Conservation (phyloP, 2,113 vertebrate species). For the Phyllostomus hastatus region DNA sequence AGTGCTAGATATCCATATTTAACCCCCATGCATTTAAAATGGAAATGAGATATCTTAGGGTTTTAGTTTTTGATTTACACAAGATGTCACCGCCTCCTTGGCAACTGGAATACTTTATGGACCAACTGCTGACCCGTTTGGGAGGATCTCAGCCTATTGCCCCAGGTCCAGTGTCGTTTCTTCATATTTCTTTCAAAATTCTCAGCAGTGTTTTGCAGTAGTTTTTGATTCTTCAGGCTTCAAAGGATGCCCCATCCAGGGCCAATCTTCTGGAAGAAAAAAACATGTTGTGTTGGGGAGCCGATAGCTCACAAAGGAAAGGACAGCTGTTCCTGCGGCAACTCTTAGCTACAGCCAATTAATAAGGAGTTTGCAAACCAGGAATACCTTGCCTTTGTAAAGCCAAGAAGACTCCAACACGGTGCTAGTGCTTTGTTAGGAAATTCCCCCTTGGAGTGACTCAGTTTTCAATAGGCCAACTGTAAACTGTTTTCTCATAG, state of each 20-base stretch:
- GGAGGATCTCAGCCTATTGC: neutral
- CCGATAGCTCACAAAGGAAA: neutral
- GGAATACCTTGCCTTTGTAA: neutral
- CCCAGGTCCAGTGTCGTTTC: neutral
- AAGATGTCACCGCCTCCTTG: constrained; percentile 3
- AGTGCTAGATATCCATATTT: constrained; percentile 42
- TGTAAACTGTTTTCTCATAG: neutral
- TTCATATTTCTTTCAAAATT: constrained; percentile 56
- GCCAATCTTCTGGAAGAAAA: neutral
- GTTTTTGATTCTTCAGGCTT: constrained; percentile 47
- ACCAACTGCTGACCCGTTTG: constrained; percentile 26
- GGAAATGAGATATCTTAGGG: constrained; percentile 57
- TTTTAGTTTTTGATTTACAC: constrained; percentile 50
- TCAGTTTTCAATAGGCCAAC: neutral
- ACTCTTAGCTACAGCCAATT: neutral
- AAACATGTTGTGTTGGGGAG: neutral
- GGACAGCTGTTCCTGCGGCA: neutral
- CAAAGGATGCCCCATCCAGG: neutral
- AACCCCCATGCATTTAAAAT: constrained; percentile 59
- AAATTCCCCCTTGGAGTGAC: neutral
- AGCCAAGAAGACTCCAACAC: neutral
- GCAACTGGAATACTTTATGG: constrained; percentile 36
- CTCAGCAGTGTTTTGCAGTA: constrained; percentile 15
- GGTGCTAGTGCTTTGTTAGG: neutral
- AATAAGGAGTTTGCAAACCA: neutral